A percentile compares a stretch with the other conserved stretches of the same genome.
phyloP scores from a whole-genome alignment of 2,888 invertebrate genomes.

The Dynastes maya region DNA sequence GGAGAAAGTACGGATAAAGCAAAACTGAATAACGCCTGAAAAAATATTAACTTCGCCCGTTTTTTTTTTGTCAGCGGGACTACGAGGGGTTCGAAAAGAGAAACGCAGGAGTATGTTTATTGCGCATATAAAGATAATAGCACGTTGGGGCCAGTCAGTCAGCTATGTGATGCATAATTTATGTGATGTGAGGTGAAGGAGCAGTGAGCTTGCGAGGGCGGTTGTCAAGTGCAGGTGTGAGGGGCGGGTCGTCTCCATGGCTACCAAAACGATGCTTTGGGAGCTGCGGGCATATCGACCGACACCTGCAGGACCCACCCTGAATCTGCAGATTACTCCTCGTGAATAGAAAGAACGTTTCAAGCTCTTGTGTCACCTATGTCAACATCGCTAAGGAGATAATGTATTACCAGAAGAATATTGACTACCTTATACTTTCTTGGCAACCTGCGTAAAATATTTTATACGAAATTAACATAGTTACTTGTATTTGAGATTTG shows the following conservation, averaged over 20 bases:
- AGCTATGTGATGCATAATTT: slow-evolving; percentile 51
- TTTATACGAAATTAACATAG: not conserved
- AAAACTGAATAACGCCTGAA: not conserved
- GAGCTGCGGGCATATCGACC: slow-evolving; percentile 73
- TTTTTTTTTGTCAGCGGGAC: slow-evolving; percentile 8
- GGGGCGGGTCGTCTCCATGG: slow-evolving; percentile 64
- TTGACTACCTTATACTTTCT: no score
- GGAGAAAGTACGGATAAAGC: not conserved
- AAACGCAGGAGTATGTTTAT: slow-evolving; percentile 39
- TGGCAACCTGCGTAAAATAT: no score
- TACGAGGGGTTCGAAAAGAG: slow-evolving; percentile 24
- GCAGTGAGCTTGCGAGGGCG: slow-evolving; percentile 52
- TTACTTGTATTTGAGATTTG: not conserved
- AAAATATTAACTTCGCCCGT: slow-evolving; percentile 23
- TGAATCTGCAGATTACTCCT: slow-evolving; percentile 69
- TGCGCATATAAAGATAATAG: slow-evolving; percentile 50
- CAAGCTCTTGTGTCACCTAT: not conserved
- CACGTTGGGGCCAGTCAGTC: slow-evolving; percentile 45
- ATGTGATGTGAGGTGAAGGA: slow-evolving; percentile 49
- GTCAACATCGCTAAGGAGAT: no score
- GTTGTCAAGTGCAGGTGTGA: slow-evolving; percentile 54
- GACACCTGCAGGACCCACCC: slow-evolving; percentile 74
- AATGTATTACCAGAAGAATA: no score
- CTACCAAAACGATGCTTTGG: slow-evolving; percentile 72
- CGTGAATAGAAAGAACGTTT: slow-evolving; percentile 69